These are phyloP conservation scores for Lepilemur septentrionalis DNA, from an alignment of 2,797 vertebrate species.

Conservation along the genomic window DNA sequence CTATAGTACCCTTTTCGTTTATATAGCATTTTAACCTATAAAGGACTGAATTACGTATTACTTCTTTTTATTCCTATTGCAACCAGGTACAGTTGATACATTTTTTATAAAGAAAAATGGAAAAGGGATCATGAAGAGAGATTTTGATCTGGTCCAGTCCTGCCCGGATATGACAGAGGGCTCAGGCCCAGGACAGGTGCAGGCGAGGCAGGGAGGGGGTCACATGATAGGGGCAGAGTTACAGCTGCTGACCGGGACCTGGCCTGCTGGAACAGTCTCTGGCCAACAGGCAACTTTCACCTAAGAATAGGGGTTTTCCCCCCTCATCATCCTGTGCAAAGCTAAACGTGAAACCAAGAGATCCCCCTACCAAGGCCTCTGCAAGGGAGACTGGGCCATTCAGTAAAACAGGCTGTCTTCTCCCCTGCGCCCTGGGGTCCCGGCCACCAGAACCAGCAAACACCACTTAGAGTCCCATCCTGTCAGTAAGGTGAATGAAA, in stretches of 20 bases:
- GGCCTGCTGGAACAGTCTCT: not conserved
- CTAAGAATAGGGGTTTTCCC: not conserved
- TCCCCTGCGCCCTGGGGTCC: not conserved
- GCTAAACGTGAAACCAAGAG: not conserved
- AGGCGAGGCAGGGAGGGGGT: not conserved
- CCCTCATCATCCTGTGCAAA: not conserved
- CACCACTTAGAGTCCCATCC: not conserved
- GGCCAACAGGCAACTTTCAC: not conserved
- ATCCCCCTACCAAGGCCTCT: not conserved
- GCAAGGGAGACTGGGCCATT: not conserved
- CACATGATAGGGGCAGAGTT: not conserved
- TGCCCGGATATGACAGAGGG: not conserved
- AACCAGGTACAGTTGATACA: not conserved
- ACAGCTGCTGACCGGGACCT: not conserved
- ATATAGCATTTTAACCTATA: slow-evolving; percentile 33
- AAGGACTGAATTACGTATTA: slow-evolving; percentile 2
- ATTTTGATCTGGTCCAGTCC: slow-evolving; percentile 43
- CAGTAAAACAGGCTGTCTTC: rapidly evolving
- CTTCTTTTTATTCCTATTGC: slow-evolving; percentile 13
- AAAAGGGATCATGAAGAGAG: slow-evolving; percentile 49
- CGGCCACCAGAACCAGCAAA: not conserved
- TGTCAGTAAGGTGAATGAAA: not conserved
- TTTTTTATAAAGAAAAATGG: slow-evolving; percentile 44
- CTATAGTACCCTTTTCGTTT: slow-evolving; percentile 29
- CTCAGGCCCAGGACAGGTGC: not conserved